Conservation (phyloP, 1,140 invertebrate species). For the Radopholus similis region DNA sequence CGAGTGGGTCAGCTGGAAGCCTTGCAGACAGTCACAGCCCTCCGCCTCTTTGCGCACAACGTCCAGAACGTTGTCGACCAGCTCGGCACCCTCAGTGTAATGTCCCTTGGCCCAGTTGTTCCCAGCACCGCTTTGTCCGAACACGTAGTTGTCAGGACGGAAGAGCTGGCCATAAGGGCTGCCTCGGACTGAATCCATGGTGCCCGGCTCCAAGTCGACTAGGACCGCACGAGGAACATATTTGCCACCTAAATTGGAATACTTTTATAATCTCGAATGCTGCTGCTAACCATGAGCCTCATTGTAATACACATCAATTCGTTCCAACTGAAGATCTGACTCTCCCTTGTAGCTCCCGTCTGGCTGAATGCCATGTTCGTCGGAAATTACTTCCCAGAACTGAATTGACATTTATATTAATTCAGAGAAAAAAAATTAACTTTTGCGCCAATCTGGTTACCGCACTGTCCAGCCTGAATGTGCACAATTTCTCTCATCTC, state of each 20-base stretch:
- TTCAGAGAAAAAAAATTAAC: background rate
- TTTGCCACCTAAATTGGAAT: constrained; percentile 67
- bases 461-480: constrained; percentile 85
- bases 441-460: constrained; percentile 89
- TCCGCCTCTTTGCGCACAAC: constrained; percentile 83
- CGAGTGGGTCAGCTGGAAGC: constrained; percentile 65
- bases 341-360: constrained; percentile 63
- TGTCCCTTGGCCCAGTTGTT: constrained; percentile 79
- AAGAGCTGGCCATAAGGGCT: constrained; percentile 78
- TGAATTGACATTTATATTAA: constrained; percentile 9
- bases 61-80: constrained; percentile 79
- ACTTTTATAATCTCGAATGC: background rate
- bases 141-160: constrained; percentile 81
- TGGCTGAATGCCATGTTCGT: constrained; percentile 43
- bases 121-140: constrained; percentile 73
- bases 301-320: constrained; percentile 65
- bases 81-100: constrained; percentile 86
- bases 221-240: constrained; percentile 86
- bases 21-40: constrained; percentile 66
- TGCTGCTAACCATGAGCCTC: constrained; percentile 59
- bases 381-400: constrained; percentile 48
- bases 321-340: constrained; percentile 55
- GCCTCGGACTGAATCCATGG: constrained; percentile 85
- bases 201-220: constrained; percentile 81
- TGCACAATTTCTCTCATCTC: constrained; percentile 91